These are phyloP conservation scores for Eriosoma lanigerum DNA, from an alignment of 1,140 invertebrate genomes.

Conservation along the genomic window DNA sequence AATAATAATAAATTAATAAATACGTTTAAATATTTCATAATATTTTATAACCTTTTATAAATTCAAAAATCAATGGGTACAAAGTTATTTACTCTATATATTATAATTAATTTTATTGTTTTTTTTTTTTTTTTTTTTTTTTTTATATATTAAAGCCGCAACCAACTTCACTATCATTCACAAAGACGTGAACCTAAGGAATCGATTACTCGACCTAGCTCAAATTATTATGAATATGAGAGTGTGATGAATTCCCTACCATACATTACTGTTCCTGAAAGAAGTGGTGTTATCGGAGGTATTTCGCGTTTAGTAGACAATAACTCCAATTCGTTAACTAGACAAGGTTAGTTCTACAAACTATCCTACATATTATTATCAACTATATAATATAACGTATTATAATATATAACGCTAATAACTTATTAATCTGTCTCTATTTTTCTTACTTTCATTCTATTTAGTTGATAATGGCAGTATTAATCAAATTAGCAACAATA, in stretches of 20 bases:
- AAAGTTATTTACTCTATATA: no score
- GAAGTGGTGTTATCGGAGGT: conserved; percentile 57
- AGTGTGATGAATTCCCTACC: conserved; percentile 60
- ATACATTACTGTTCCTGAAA: conserved; percentile 58
- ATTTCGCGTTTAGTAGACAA: conserved; percentile 54
- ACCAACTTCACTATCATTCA: conserved; percentile 75
- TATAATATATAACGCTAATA: no score
- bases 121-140: not conserved
- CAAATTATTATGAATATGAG: conserved; percentile 83
- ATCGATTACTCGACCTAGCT: conserved; percentile 68
- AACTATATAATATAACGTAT: no score
- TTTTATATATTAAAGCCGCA: conserved; percentile 61
- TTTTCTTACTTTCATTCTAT: conserved; percentile 53
- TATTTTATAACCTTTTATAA: no score
- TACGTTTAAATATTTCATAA: no score
- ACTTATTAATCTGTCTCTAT: no score
- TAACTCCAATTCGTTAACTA: conserved; percentile 54
- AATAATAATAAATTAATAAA: no score
- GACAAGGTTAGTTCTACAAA: conserved; percentile 53
- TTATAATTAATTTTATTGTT: not conserved
- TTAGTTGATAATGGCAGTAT: not conserved
- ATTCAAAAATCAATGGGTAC: no score
- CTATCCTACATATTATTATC: conserved; percentile 29
- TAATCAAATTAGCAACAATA: not conserved
- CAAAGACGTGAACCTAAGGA: conserved; percentile 70